Evolutionary conservation across 2,113 vertebrate genomes (phyloP), one percentile per base, ranked within the genome.

Genomic region (Xenus cinereus): DNA sequence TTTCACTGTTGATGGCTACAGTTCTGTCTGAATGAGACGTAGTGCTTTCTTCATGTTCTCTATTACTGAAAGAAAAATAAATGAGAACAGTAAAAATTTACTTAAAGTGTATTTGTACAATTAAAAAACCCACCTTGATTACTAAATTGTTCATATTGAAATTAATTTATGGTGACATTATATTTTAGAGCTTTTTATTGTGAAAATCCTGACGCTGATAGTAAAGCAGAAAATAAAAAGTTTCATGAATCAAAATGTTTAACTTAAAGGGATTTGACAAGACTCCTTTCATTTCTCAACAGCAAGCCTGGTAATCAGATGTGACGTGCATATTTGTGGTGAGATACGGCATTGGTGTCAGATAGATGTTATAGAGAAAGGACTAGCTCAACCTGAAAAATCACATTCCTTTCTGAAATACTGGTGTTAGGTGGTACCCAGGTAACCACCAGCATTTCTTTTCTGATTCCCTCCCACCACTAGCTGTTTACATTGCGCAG

Each of bases 21-120:
- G 53, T 80, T 98, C 98, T 35, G 97, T 97, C 56, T 98, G 97
- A 94, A 98, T 95, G 39, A 98, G 98, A 28, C 93, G 98, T 48
- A 98, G 74, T 67, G 98, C 98, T 96, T 98, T 98, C 97, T 98
- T 98, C 98, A 98, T 98, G 84, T 98, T 98, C 79, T 98, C 97
- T 97, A 98, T 97, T 89, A 98, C 98, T 98, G 96, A 72, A 97
- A 97, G 66, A 88, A 94, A 60, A 96, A 63, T 9, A 74, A 94
- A 63, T 6, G 78, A 62, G 7, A 90, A 57, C 16, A 41, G 28
- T 78, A 73, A 93, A 90, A 80, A 79, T 26, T 3, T 28, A n/a
- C 26, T 51, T 62, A 14, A 74, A 86, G 5, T 32, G 10, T 9
- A 59, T 64, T 64, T 72, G 5, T 59, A 53, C 3, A 39, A 53